Conservation (phyloP, 2,113 vertebrate species). For the Chlorodrepanis virens region DNA sequence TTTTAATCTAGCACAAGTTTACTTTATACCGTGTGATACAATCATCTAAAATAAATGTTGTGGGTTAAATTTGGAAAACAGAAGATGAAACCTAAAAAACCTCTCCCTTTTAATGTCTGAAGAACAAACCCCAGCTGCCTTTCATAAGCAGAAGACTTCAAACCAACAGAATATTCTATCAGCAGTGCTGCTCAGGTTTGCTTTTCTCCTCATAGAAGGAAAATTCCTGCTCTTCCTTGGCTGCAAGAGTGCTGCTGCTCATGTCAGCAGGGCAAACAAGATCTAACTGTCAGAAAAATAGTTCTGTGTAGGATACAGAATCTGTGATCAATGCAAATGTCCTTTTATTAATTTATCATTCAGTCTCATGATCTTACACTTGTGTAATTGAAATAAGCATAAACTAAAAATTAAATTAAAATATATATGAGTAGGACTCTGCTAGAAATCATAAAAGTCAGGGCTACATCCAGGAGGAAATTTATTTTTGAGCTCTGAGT, state of each 20-base stretch:
- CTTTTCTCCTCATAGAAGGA: neutral
- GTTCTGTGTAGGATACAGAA: neutral
- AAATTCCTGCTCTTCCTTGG: neutral
- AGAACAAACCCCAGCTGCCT: neutral
- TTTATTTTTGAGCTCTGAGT: neutral
- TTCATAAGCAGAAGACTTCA: neutral
- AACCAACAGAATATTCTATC: neutral
- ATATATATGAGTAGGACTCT: neutral
- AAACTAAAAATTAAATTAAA: neutral
- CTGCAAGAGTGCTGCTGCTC: neutral
- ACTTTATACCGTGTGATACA: neutral
- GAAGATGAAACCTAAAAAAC: neutral
- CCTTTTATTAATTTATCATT: neutral
- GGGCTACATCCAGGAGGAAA: neutral
- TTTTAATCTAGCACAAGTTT: constrained; percentile 53
- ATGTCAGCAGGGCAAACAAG: neutral
- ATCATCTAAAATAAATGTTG: constrained; percentile 1
- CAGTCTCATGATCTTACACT: neutral
- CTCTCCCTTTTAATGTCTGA: neutral
- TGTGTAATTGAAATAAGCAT: neutral
- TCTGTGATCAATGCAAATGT: neutral
- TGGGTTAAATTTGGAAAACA: neutral
- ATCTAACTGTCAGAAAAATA: neutral
- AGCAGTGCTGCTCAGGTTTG: neutral
- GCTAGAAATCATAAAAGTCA: neutral